Conservation (phyloP, 2,888 invertebrate species). For the Agrochola lota region DNA sequence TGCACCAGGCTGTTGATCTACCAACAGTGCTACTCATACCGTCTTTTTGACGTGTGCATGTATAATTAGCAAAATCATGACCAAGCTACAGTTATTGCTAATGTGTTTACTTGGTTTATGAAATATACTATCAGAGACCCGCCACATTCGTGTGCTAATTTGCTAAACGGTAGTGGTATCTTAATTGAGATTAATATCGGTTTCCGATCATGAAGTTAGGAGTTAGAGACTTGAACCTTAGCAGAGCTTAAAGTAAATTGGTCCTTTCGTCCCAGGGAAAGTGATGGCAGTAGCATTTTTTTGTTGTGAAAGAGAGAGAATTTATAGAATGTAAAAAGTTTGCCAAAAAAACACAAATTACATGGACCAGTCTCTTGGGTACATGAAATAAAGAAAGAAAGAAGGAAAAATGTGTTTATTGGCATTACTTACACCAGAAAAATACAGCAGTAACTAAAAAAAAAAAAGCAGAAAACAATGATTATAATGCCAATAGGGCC, state of each 20-base stretch:
- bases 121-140: conserved; percentile 1
- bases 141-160: conserved; percentile 32
- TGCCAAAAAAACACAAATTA: neutral
- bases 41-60: neutral
- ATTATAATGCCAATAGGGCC: no score
- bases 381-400: no score
- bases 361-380: no score
- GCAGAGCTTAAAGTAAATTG: neutral
- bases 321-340: neutral
- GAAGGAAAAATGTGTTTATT: no score
- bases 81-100: neutral
- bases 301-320: neutral
- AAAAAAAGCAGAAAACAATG: no score
- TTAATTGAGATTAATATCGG: conserved; percentile 22
- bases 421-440: no score
- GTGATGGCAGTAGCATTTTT: neutral
- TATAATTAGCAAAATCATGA: conserved; percentile 6
- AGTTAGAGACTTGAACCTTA: neutral
- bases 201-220: conserved; percentile 21
- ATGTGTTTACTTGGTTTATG: conserved; percentile 21
- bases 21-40: neutral
- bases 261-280: no score
- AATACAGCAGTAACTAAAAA: no score
- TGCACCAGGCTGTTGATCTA: neutral
- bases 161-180: conserved; percentile 26